phyloP scores from a whole-genome alignment of 2,113 vertebrate genomes.

The Microcebus murinus region DNA sequence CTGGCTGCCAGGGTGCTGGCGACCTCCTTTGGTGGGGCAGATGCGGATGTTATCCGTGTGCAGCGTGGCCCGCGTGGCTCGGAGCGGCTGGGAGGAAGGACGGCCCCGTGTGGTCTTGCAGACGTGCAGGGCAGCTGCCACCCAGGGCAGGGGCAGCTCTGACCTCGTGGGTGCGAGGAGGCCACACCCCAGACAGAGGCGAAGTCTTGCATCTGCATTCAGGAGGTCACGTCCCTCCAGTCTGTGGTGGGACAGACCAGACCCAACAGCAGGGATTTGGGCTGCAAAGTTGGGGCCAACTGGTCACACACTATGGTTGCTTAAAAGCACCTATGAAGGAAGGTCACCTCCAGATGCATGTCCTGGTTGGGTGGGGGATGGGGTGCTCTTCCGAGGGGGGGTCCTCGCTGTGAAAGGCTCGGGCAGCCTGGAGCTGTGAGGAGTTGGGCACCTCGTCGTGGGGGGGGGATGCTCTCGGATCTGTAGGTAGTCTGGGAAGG shows the following conservation, averaged over 20 bases:
- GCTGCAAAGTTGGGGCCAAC: background rate
- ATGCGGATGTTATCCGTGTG: accelerated
- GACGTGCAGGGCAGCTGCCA: background rate
- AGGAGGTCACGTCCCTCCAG: background rate
- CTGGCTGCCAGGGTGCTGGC: accelerated
- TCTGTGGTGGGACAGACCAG: background rate
- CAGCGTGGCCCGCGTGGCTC: background rate
- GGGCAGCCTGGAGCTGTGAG: background rate
- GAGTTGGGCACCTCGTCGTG: background rate
- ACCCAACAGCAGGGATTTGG: background rate
- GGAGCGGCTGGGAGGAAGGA: background rate
- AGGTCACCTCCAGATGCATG: background rate
- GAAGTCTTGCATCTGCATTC: background rate
- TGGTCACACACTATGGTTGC: background rate
- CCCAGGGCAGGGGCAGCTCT: background rate
- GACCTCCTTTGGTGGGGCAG: background rate
- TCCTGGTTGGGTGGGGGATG: background rate
- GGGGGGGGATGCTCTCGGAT: background rate
- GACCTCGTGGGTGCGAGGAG: background rate
- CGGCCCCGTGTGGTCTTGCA: constrained; percentile 35
- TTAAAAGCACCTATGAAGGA: background rate
- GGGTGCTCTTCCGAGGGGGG: background rate
- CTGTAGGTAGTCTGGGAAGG: background rate
- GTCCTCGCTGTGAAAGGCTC: background rate
- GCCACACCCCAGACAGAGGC: background rate